Evolutionary conservation across 2,888 invertebrate species (phyloP).

Genomic region (Phlogophora meticulosa): DNA sequence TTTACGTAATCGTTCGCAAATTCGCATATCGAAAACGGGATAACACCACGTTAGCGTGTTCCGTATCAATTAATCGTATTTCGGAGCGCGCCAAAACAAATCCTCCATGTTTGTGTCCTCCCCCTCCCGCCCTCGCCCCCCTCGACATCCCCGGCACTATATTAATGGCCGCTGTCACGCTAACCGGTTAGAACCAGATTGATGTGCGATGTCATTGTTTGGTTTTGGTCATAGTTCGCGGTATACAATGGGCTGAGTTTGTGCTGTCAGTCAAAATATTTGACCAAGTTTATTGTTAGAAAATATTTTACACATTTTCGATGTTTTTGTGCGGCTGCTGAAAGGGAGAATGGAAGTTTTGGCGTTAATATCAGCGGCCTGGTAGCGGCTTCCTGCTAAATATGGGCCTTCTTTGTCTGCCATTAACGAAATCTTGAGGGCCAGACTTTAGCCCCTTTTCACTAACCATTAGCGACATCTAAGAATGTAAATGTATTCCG

Average conservation of each 20-base stretch:
- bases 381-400: slow-evolving; percentile 23
- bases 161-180: slow-evolving; percentile 82
- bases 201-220: slow-evolving; percentile 71
- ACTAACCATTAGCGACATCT: no score
- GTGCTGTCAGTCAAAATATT: slow-evolving; percentile 64
- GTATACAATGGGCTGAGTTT: slow-evolving; percentile 54
- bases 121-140: slow-evolving; percentile 17
- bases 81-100: slow-evolving; percentile 86
- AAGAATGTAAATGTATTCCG: no score
- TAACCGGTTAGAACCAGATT: slow-evolving; percentile 74
- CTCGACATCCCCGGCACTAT: slow-evolving; percentile 58
- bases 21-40: slow-evolving; percentile 71
- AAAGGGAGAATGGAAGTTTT: slow-evolving; percentile 11
- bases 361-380: slow-evolving; percentile 7
- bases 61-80: slow-evolving; percentile 86
- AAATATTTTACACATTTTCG: slow-evolving; percentile 45
- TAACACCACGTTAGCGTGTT: slow-evolving; percentile 75
- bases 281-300: slow-evolving; percentile 49
- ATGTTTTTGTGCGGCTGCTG: slow-evolving; percentile 17
- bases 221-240: slow-evolving; percentile 64
- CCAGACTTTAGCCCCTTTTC: background rate
- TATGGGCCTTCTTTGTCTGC: slow-evolving; percentile 23
- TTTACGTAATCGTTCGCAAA: slow-evolving; percentile 59
- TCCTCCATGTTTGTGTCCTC: slow-evolving; percentile 79
- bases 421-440: slow-evolving; percentile 7